phyloP scores from a whole-genome alignment of 1,140 invertebrate species.

The Calliphora vicina region DNA sequence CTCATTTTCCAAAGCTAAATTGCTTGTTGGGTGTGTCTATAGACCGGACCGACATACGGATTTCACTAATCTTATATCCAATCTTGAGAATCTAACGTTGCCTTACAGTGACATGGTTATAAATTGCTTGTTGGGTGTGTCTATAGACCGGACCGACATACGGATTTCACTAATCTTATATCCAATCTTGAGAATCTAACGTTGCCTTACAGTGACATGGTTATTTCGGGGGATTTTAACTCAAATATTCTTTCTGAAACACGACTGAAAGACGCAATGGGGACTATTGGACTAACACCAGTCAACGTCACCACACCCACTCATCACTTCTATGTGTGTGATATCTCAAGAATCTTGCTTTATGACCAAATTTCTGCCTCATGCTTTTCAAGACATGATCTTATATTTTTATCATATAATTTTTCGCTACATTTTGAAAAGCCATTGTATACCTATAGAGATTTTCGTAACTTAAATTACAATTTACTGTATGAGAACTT shows the following conservation, averaged over 20 bases:
- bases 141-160: not conserved
- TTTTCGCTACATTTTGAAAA: not conserved
- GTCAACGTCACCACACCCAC: not conserved
- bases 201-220: not conserved
- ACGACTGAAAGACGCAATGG: not conserved
- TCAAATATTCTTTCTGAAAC: not conserved
- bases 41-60: not conserved
- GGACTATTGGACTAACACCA: not conserved
- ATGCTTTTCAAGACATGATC: not conserved
- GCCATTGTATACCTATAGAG: not conserved
- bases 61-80: not conserved
- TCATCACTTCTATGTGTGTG: not conserved
- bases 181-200: not conserved
- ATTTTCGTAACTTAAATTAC: not conserved
- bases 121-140: not conserved
- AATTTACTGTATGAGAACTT: not conserved
- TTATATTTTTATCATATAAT: not conserved
- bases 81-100: not conserved
- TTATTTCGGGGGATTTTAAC: not conserved
- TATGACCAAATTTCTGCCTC: not conserved
- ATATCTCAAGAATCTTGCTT: not conserved
- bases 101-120: not conserved
- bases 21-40: not conserved
- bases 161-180: not conserved
- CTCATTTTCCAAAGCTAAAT: not conserved